Percentiles rank a stretch among this genome's conserved stretches.
Conservation (phyloP, 2,113 vertebrate genomes). For the Pelusios castaneus region DNA sequence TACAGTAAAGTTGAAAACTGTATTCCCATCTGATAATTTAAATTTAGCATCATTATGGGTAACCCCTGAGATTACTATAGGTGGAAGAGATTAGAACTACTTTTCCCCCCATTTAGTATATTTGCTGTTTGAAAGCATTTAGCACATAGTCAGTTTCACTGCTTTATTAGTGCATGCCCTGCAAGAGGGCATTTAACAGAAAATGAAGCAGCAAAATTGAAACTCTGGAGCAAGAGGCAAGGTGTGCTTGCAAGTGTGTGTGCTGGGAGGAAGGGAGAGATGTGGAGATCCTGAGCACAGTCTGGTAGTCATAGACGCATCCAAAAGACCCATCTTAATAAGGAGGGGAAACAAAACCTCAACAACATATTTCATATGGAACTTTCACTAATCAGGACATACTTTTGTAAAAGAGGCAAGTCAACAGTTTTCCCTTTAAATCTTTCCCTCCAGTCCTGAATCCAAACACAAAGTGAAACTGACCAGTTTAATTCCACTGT, state of each 20-base stretch:
- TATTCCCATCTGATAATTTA: background rate
- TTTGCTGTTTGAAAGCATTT: background rate
- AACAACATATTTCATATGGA: background rate
- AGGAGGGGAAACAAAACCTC: background rate
- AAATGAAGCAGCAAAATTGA: constrained; percentile 39
- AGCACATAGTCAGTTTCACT: fast-evolving
- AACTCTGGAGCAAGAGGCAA: constrained; percentile 57
- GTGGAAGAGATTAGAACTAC: background rate
- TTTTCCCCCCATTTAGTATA: background rate
- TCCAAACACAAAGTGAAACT: background rate
- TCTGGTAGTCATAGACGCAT: background rate
- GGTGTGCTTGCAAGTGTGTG: background rate
- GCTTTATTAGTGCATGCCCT: background rate
- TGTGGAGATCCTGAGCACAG: background rate
- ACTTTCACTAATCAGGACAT: background rate
- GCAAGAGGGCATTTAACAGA: background rate
- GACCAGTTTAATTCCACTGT: background rate
- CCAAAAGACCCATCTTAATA: background rate
- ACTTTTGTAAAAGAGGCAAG: background rate
- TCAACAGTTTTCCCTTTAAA: background rate
- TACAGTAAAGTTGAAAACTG: background rate
- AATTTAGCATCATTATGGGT: background rate
- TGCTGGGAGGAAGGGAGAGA: background rate
- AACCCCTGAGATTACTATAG: background rate
- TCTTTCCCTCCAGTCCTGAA: background rate